These are phyloP conservation scores for Todiramphus saurophagus DNA, from an alignment of 2,113 vertebrate species.

Conservation along the genomic window DNA sequence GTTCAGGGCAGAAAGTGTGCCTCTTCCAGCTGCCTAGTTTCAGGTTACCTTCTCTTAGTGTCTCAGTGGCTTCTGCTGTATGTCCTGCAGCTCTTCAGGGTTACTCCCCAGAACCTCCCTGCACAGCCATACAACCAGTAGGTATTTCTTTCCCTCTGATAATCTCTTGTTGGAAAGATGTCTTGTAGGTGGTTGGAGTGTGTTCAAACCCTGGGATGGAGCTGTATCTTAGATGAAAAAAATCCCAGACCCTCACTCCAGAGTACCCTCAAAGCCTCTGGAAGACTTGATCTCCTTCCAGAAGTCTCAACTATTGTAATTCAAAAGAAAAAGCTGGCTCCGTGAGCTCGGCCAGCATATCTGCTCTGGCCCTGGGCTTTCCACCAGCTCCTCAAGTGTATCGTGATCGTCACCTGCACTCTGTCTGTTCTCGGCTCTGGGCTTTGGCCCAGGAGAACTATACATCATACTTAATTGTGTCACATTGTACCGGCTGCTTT, in stretches of 20 bases:
- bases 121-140: background rate
- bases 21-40: background rate
- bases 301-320: background rate
- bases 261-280: background rate
- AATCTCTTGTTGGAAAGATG: background rate
- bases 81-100: background rate
- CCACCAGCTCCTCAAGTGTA: background rate
- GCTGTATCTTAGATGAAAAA: background rate
- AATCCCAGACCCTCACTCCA: background rate
- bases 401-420: background rate
- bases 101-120: background rate
- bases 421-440: background rate
- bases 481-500: background rate
- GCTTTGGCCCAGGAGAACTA: background rate
- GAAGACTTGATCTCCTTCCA: background rate
- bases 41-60: background rate
- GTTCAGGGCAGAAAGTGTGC: background rate
- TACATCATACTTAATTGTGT: background rate
- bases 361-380: background rate
- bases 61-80: background rate
- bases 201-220: background rate
- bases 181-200: background rate
- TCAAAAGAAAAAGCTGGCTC: background rate
- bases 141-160: background rate
- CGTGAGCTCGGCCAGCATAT: fast-evolving